Evolutionary conservation across 2,888 invertebrate genomes (phyloP).

Genomic region (Metalampra italica): DNA sequence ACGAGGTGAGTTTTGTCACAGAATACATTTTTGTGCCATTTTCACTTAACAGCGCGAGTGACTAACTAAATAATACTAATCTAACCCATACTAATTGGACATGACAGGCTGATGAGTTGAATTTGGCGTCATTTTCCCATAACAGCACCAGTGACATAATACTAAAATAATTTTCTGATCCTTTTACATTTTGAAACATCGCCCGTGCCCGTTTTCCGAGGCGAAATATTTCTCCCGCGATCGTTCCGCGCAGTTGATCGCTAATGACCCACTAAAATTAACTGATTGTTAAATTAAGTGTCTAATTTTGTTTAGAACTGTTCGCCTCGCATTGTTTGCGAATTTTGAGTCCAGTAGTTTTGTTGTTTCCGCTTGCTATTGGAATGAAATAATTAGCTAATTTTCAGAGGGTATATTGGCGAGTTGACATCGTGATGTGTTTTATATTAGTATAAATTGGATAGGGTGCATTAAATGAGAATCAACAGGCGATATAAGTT

Average conservation of each 20-base stretch:
- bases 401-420: too few species aligned
- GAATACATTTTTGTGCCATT: too few species aligned
- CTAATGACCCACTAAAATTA: slow-evolving; percentile 16
- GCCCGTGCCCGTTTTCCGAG: background rate
- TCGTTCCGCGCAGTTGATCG: slow-evolving; percentile 12
- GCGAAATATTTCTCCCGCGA: slow-evolving; percentile 1
- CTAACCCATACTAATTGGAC: too few species aligned
- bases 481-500: too few species aligned
- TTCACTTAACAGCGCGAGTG: too few species aligned
- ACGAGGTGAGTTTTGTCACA: too few species aligned
- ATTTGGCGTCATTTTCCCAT: too few species aligned
- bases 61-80: too few species aligned
- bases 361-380: slow-evolving; percentile 2
- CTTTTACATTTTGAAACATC: background rate
- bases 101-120: too few species aligned
- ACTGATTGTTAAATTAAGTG: slow-evolving; percentile 17
- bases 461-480: too few species aligned
- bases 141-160: background rate
- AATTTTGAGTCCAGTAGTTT: background rate
- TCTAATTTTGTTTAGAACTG: slow-evolving; percentile 17
- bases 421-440: too few species aligned
- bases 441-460: too few species aligned
- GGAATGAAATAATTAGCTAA: background rate
- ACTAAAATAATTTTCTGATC: slow-evolving; percentile 8
- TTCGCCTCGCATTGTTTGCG: slow-evolving; percentile 10